Percentiles rank a stretch among this genome's conserved stretches.
Evolutionary conservation across 2,113 vertebrate species (phyloP).

Genomic region (Prochilodus magdalenae): DNA sequence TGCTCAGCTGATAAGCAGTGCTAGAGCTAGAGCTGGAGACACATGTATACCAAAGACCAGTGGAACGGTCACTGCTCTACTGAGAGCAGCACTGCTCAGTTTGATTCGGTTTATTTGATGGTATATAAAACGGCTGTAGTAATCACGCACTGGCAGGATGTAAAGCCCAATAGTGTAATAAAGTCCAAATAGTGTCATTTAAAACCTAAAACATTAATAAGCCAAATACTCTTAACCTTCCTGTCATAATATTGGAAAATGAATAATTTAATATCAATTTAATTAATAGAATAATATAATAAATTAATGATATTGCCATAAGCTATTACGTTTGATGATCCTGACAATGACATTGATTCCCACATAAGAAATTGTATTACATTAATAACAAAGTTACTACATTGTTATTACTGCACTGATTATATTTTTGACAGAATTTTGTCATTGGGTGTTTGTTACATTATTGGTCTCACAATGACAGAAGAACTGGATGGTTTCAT

Average conservation of each 20-base stretch:
- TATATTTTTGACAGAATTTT: background rate
- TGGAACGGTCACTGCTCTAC: background rate
- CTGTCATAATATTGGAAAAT: too few species aligned
- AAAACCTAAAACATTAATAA: too few species aligned
- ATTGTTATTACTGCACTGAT: background rate
- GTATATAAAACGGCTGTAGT: conserved; percentile 16
- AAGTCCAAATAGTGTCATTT: background rate
- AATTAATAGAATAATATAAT: too few species aligned
- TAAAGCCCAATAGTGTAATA: background rate
- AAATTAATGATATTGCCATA: too few species aligned
- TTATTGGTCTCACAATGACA: background rate
- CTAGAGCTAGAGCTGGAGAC: conserved; percentile 27
- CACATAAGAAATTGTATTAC: too few species aligned
- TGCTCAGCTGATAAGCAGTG: background rate
- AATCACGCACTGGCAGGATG: background rate
- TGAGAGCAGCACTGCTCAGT: background rate
- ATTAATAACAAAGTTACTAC: too few species aligned
- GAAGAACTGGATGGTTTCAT: background rate
- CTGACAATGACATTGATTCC: too few species aligned
- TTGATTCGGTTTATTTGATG: background rate
- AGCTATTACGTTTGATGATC: too few species aligned
- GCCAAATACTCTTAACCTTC: too few species aligned
- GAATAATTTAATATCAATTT: too few species aligned
- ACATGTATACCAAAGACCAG: conserved; percentile 47
- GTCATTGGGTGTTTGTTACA: background rate